Percentiles rank a stretch among this genome's conserved stretches.
Conservation (phyloP, 2,888 invertebrate genomes). For the Plusia festucae region DNA sequence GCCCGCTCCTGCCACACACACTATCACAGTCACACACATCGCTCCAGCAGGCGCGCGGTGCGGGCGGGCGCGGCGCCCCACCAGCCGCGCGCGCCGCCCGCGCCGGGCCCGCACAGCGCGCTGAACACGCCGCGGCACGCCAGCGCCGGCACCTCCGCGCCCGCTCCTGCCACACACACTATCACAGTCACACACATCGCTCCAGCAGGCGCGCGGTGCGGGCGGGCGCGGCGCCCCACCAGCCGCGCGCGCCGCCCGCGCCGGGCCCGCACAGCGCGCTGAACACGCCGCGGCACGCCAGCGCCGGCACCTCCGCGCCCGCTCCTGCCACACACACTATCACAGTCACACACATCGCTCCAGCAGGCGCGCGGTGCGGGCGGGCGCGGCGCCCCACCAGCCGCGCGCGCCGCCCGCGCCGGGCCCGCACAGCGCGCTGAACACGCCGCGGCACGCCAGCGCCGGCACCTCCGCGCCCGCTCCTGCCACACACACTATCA, state of each 20-base stretch:
- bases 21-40: too few relatives aligned
- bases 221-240: conserved; percentile 94
- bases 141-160: conserved; percentile 28
- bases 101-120: conserved; percentile 91
- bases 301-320: conserved; percentile 26
- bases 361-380: conserved; percentile 70
- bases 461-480: conserved; percentile 23
- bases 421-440: conserved; percentile 87
- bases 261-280: conserved; percentile 89
- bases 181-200: too few relatives aligned
- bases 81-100: conserved; percentile 91
- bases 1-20: conserved; percentile 21
- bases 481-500: conserved; percentile 16
- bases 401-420: conserved; percentile 93
- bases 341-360: too few relatives aligned
- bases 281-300: conserved; percentile 38
- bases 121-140: conserved; percentile 36
- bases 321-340: conserved; percentile 18
- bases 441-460: conserved; percentile 40
- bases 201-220: conserved; percentile 67
- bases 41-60: conserved; percentile 66
- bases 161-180: conserved; percentile 20
- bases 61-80: conserved; percentile 93
- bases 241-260: conserved; percentile 92
- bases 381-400: conserved; percentile 94